Conservation (phyloP, 2,888 invertebrate species). For the Neuroscelio doddi region DNA sequence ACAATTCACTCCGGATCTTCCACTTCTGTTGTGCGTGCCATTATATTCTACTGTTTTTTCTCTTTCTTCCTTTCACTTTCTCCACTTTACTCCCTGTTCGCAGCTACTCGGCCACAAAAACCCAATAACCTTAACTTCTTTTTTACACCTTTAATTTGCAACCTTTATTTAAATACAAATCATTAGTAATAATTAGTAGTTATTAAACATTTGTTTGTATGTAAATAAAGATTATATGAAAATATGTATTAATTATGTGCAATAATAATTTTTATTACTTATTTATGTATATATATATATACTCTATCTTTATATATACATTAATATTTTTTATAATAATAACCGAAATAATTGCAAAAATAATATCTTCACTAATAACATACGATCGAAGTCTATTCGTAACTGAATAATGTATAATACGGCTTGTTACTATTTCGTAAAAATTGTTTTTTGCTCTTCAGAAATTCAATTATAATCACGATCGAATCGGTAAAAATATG, state of each 20-base stretch:
- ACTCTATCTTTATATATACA: too few species aligned
- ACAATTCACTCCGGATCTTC: constrained; percentile 60
- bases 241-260: too few species aligned
- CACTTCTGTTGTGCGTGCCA: constrained; percentile 33
- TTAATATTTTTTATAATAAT: too few species aligned
- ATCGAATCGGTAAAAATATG: constrained; percentile 21
- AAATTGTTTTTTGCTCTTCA: constrained; percentile 29
- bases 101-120: constrained; percentile 61
- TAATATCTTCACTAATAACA: constrained; percentile 7
- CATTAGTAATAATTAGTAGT: too few species aligned
- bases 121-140: constrained; percentile 63
- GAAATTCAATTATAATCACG: constrained; percentile 45
- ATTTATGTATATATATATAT: too few species aligned
- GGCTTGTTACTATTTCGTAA: constrained; percentile 3
- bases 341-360: too few species aligned
- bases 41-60: constrained; percentile 23
- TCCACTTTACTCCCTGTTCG: constrained; percentile 37
- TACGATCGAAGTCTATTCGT: constrained; percentile 30
- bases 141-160: constrained; percentile 51
- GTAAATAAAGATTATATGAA: too few species aligned
- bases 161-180: too few species aligned
- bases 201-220: too few species aligned
- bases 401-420: constrained; percentile 25
- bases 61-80: constrained; percentile 10
- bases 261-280: too few species aligned